These are phyloP conservation scores for Drosophila recens DNA, from an alignment of 2,888 invertebrate genomes.

Conservation along the genomic window DNA sequence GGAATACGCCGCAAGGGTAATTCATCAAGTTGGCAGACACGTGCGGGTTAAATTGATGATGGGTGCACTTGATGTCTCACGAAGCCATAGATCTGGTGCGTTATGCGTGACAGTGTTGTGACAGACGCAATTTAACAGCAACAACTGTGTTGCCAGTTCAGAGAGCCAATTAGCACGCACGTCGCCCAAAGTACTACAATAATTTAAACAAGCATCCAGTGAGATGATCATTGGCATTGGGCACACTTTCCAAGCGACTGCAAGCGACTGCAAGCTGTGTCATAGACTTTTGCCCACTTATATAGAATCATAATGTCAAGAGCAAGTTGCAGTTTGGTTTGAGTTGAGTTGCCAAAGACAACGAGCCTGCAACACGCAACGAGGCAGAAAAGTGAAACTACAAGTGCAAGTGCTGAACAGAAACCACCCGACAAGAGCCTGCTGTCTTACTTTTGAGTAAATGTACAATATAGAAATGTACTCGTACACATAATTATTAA, in stretches of 20 bases:
- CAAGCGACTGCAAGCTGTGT: conserved; percentile 7
- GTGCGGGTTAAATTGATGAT: conserved; percentile 19
- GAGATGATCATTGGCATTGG: conserved; percentile 45
- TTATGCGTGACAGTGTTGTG: conserved; percentile 10
- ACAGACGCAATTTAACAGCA: conserved; percentile 32
- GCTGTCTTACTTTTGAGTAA: background rate
- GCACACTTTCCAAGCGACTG: conserved; percentile 62
- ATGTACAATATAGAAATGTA: background rate
- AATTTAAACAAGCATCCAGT: conserved; percentile 16
- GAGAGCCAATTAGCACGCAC: conserved; percentile 65
- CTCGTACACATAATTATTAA: conserved; percentile 25
- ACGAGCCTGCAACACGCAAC: conserved; percentile 47
- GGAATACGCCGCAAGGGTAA: background rate
- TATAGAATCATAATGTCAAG: conserved; percentile 62
- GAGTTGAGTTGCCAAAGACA: conserved; percentile 25
- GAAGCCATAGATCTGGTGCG: background rate
- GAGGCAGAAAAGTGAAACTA: conserved; percentile 60
- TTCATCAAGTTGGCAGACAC: conserved; percentile 7
- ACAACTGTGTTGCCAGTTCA: conserved; percentile 37
- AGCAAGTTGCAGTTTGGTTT: conserved; percentile 56
- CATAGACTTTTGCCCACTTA: conserved; percentile 28
- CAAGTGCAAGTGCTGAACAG: conserved; percentile 23
- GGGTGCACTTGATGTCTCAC: conserved; percentile 17
- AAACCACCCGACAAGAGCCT: background rate
- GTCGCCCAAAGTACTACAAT: conserved; percentile 59